These are phyloP conservation scores for Silurus meridionalis DNA, from an alignment of 2,113 vertebrate species.

Conservation along the genomic window DNA sequence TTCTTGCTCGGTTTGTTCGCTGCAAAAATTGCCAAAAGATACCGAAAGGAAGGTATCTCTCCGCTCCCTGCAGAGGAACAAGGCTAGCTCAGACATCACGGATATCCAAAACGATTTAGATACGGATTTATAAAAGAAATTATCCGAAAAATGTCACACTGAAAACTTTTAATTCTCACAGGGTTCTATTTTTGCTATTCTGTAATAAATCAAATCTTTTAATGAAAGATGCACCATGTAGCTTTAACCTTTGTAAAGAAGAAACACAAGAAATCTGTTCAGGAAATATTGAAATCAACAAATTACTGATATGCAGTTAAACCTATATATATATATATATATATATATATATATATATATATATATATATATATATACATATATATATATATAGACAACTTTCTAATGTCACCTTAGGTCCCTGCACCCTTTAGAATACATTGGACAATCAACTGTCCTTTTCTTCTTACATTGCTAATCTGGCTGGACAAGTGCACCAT, in stretches of 20 bases:
- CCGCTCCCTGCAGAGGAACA: constrained; percentile 24
- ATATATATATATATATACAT: no score
- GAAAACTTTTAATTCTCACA: background rate
- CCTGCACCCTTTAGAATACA: no score
- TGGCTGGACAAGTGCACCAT: no score
- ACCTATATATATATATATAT: no score
- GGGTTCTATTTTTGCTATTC: background rate
- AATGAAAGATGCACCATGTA: background rate
- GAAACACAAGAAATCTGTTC: background rate
- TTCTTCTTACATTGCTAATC: no score
- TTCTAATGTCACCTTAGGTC: no score
- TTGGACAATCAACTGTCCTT: no score
- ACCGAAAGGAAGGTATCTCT: constrained; percentile 47
- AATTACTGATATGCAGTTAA: no score
- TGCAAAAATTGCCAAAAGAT: constrained; percentile 70
- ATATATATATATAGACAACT: no score
- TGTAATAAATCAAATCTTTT: background rate
- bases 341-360: no score
- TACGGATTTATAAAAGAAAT: background rate
- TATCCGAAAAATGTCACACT: background rate
- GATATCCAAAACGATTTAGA: background rate
- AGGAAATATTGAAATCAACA: no score
- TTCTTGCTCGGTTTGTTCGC: constrained; percentile 63
- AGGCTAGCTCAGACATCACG: background rate
- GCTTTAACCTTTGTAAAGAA: background rate